Evolutionary conservation across 1,140 invertebrate genomes (phyloP).

Genomic region (Drosophila setifemur): DNA sequence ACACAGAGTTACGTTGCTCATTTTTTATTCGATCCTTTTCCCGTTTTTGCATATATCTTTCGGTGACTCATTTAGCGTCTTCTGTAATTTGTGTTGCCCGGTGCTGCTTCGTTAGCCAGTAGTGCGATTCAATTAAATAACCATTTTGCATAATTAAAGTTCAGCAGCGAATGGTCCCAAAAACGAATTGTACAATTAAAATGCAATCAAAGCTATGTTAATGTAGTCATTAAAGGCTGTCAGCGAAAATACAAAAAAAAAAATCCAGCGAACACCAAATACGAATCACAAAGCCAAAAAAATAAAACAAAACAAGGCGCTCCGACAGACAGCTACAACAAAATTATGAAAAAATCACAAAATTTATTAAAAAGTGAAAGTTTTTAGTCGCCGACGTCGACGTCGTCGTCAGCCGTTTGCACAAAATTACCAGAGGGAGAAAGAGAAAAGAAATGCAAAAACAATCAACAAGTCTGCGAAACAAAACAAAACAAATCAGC

Average conservation of each 20-base stretch:
- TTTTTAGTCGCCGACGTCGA: conserved; percentile 50
- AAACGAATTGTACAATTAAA: conserved; percentile 55
- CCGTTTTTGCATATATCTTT: conserved; percentile 5
- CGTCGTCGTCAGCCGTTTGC: conserved; percentile 46
- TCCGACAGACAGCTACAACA: conserved; percentile 34
- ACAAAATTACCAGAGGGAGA: conserved; percentile 67
- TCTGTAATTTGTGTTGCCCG: conserved; percentile 22
- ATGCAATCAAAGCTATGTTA: conserved; percentile 65
- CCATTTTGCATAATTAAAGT: conserved; percentile 43
- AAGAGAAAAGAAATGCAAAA: conserved; percentile 69
- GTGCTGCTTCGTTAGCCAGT: not conserved
- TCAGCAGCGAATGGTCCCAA: conserved; percentile 28
- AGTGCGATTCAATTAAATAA: conserved; percentile 32
- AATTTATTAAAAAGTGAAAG: conserved; percentile 77
- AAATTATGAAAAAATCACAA: conserved; percentile 76
- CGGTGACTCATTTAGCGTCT: conserved; percentile 19
- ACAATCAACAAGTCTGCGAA: conserved; percentile 53
- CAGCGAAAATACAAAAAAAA: conserved; percentile 33
- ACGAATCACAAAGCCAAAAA: conserved; percentile 1
- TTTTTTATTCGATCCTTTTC: conserved; percentile 24
- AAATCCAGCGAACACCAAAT: not conserved
- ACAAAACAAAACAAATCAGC: conserved; percentile 44
- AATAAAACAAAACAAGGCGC: conserved; percentile 33
- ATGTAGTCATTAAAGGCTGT: conserved; percentile 59
- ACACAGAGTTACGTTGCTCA: conserved; percentile 23